Conservation (phyloP, 2,113 vertebrate genomes). For the cattle (Bos taurus) region ARS-UCD2.0 NC_037333.1:17030001-17030500, state of each 20-base stretch:
- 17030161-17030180: not conserved
- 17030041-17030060: not conserved
- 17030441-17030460: not conserved
- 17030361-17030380: not conserved
- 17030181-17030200: not conserved
- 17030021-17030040: constrained; percentile 50
- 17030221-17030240: not conserved
- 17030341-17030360: not conserved
- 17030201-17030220: not conserved
- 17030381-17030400: not conserved
- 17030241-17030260: accelerated
- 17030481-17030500: not conserved
- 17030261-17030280: not conserved
- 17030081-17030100: constrained; percentile 1
- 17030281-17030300: not conserved
- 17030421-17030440: not conserved
- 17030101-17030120: not conserved
- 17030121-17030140: constrained; percentile 3
- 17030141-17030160: not conserved
- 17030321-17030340: not conserved
- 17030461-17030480: not conserved
- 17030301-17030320: not conserved
- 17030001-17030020: constrained; percentile 15
- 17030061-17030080: not conserved
- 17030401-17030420: not conserved